A percentile compares a stretch with the other conserved stretches of the same genome.
phyloP scores from a whole-genome alignment of 2,113 vertebrate genomes.

The Pleuronectes platessa region DNA sequence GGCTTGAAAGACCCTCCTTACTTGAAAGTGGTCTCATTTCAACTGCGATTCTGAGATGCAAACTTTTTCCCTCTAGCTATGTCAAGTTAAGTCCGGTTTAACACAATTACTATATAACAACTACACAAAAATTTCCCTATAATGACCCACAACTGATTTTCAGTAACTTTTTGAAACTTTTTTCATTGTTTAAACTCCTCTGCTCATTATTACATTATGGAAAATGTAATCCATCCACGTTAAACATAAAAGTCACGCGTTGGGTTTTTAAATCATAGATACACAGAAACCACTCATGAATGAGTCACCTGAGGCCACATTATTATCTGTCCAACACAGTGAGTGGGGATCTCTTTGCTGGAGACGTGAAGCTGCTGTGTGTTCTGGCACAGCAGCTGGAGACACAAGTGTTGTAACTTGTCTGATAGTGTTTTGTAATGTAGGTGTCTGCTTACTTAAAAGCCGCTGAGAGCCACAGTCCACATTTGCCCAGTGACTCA shows the following conservation, averaged over 20 bases:
- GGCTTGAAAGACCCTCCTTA: constrained; percentile 25
- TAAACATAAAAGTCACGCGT: too few species aligned
- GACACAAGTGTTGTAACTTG: constrained; percentile 13
- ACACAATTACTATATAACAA: too few species aligned
- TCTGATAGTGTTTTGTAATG: background rate
- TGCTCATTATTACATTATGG: too few species aligned
- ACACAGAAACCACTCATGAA: background rate
- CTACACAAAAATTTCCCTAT: too few species aligned
- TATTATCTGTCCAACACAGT: background rate
- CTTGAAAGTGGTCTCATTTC: constrained; percentile 7
- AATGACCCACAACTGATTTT: background rate
- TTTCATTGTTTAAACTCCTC: too few species aligned
- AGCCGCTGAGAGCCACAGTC: too few species aligned
- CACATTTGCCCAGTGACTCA: too few species aligned
- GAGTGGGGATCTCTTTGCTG: background rate
- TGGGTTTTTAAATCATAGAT: background rate
- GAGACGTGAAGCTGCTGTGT: background rate
- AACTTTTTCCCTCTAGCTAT: background rate
- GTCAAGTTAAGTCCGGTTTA: background rate
- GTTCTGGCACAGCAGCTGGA: background rate
- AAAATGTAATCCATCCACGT: too few species aligned
- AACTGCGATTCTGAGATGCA: background rate
- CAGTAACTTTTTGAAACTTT: too few species aligned
- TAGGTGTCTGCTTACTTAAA: too few species aligned
- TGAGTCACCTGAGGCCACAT: background rate